A percentile compares a stretch with the other conserved stretches of the same genome.
phyloP scores from a whole-genome alignment of 2,888 invertebrate species.

The Platycheirus albimanus region DNA sequence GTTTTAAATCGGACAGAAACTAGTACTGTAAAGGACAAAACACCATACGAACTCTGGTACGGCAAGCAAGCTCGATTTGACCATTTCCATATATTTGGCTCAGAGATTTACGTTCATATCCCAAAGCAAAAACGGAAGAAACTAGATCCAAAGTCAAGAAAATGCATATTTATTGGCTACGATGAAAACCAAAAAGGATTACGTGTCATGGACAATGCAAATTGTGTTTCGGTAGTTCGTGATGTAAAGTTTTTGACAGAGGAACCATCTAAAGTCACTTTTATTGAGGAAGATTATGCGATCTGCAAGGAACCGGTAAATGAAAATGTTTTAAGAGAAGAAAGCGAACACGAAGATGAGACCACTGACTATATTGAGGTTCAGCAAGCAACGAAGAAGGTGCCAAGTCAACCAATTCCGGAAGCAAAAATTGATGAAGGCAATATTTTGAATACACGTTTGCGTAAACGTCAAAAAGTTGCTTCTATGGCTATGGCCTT shows the following conservation, averaged over 20 bases:
- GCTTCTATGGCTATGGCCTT: slow-evolving; percentile 28
- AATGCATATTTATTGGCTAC: slow-evolving; percentile 56
- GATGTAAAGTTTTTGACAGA: slow-evolving; percentile 14
- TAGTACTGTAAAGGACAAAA: slow-evolving; percentile 68
- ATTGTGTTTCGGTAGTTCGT: not conserved
- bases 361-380: not conserved
- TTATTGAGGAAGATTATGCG: slow-evolving; percentile 7
- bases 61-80: slow-evolving; percentile 32
- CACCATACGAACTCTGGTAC: slow-evolving; percentile 76
- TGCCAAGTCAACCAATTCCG: not conserved
- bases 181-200: slow-evolving; percentile 49
- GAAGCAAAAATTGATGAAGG: slow-evolving; percentile 24
- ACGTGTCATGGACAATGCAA: slow-evolving; percentile 19
- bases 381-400: not conserved
- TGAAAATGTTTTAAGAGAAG: not conserved
- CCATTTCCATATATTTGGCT: slow-evolving; percentile 54
- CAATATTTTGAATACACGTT: slow-evolving; percentile 28
- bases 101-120: slow-evolving; percentile 47
- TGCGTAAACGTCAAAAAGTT: slow-evolving; percentile 21
- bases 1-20: slow-evolving; percentile 78
- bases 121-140: slow-evolving; percentile 55
- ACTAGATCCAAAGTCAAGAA: slow-evolving; percentile 43
- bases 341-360: not conserved
- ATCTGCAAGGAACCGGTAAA: not conserved
- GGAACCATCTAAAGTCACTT: slow-evolving; percentile 6